Percentiles rank a stretch among this genome's conserved stretches.
Conservation (phyloP, 1,140 invertebrate genomes). For the Trichoplusia ni region DNA sequence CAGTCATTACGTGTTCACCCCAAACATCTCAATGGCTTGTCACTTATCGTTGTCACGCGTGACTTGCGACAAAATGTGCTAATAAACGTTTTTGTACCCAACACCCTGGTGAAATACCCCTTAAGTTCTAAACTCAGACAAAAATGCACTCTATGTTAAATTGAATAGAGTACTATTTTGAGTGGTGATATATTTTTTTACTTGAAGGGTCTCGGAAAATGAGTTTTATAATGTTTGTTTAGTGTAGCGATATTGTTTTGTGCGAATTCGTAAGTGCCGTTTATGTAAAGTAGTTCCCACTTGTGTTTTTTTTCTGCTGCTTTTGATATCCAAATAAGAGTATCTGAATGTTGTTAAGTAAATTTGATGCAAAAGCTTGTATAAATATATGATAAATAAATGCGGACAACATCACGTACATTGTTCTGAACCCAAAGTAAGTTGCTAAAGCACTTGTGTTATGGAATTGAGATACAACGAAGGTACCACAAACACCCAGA, state of each 20-base stretch:
- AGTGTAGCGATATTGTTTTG: constrained; percentile 48
- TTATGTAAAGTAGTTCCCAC: not conserved
- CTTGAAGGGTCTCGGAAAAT: constrained; percentile 43
- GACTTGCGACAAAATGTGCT: constrained; percentile 60
- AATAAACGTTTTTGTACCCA: constrained; percentile 67
- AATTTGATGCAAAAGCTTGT: too few species aligned
- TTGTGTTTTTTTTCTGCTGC: too few species aligned
- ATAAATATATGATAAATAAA: too few species aligned
- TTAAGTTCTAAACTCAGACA: constrained; percentile 1
- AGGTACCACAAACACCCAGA: too few species aligned
- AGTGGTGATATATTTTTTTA: not conserved
- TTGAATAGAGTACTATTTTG: constrained; percentile 23
- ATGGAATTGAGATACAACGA: too few species aligned
- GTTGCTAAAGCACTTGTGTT: too few species aligned
- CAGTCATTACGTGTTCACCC: constrained; percentile 36
- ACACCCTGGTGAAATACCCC: constrained; percentile 36
- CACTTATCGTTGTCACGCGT: constrained; percentile 63
- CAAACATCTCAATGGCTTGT: constrained; percentile 60
- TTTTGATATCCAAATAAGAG: too few species aligned
- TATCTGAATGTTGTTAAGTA: too few species aligned
- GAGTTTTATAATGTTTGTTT: constrained; percentile 55
- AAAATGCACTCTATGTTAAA: constrained; percentile 26
- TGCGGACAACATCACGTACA: too few species aligned
- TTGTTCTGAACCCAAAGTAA: too few species aligned
- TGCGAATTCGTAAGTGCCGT: constrained; percentile 32